Conservation (phyloP, 2,888 invertebrate genomes). For the Cheilosia soror region DNA sequence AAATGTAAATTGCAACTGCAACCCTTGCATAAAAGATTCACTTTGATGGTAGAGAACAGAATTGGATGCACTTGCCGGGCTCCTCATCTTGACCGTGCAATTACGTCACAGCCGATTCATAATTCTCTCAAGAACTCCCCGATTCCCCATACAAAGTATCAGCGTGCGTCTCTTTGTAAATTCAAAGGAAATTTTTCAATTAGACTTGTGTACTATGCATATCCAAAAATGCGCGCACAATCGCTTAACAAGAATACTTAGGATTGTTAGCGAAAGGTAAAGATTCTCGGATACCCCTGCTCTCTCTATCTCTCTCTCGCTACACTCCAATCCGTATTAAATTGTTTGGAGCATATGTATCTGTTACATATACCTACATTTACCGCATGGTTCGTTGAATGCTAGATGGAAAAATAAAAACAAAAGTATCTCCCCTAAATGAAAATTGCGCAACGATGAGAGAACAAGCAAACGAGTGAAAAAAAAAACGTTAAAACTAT, state of each 20-base stretch:
- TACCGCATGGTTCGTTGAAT: slow-evolving; percentile 25
- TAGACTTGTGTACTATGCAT: slow-evolving; percentile 15
- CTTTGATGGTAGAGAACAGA: slow-evolving; percentile 61
- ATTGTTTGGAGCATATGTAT: slow-evolving; percentile 17
- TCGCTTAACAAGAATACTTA: slow-evolving; percentile 38
- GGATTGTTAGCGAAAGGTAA: slow-evolving; percentile 39
- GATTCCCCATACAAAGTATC: slow-evolving; percentile 2
- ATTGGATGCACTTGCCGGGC: slow-evolving; percentile 28
- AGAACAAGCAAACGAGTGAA: slow-evolving; percentile 27
- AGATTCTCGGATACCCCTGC: neutral
- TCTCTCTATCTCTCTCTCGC: neutral
- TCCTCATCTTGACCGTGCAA: slow-evolving; percentile 1
- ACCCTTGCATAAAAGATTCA: slow-evolving; percentile 34
- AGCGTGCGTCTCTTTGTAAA: slow-evolving; percentile 5
- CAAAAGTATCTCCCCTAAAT: slow-evolving; percentile 8
- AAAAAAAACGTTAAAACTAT: slow-evolving; percentile 11
- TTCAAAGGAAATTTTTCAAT: slow-evolving; percentile 34
- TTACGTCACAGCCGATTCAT: slow-evolving; percentile 37
- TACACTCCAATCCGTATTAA: neutral
- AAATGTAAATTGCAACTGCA: slow-evolving; percentile 32
- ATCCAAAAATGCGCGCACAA: slow-evolving; percentile 12
- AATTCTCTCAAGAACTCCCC: slow-evolving; percentile 24
- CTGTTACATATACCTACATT: neutral
- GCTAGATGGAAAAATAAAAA: neutral
- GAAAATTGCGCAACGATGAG: slow-evolving; percentile 36